Evolutionary conservation across 2,113 vertebrate genomes (phyloP), one percentile per base, ranked within the genome.

Genomic region (Dicaeum eximium): DNA sequence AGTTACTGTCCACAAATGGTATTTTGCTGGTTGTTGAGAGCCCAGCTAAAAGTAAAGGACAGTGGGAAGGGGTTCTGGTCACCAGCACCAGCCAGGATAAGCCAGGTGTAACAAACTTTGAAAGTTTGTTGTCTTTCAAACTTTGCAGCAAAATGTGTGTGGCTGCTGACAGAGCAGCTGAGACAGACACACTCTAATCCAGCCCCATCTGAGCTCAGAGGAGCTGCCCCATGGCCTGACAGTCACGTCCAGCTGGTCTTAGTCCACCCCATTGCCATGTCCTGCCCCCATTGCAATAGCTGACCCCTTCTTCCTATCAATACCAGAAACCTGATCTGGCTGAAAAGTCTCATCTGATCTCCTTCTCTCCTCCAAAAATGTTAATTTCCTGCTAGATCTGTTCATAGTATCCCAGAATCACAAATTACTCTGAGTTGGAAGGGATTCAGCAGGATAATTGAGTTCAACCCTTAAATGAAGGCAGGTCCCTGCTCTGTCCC

Each of bases 101-200:
- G 25, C 28, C 28, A 80, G 21, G 33, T 13, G 6, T 0, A 1
- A 20, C 11, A 19, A n/a, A n/a, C n/a, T n/a, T n/a, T n/a, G n/a
- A n/a, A n/a, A n/a, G n/a, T n/a, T n/a, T n/a, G 14, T 1, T 47
- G 9, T 14, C 40, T n/a, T 73, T 25, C 23, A 51, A 56, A 33
- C 0, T 50, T 60, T 30, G 3, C 40, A 44, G 35, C 13, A n/a
- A 69, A 65, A 17, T 16, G 27, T 42, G 35, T 69, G 57, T 0
- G 0, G 30, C 67, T 80, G 77, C 47, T 80, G 56, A 21, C 2
- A 7, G 60, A 47, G 57, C 2, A 33, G 11, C 31, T 67, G 80
- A 10, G 62, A 47, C 35, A 64, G 44, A 35, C 23, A 45, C 3
- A 3, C 23, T 35, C 54, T 23, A 58, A 75, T 7, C 9, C 57